A percentile compares a stretch with the other conserved stretches of the same genome.
Evolutionary conservation across 2,797 vertebrate genomes (phyloP).

Genomic region (Acanthurus tractus): DNA sequence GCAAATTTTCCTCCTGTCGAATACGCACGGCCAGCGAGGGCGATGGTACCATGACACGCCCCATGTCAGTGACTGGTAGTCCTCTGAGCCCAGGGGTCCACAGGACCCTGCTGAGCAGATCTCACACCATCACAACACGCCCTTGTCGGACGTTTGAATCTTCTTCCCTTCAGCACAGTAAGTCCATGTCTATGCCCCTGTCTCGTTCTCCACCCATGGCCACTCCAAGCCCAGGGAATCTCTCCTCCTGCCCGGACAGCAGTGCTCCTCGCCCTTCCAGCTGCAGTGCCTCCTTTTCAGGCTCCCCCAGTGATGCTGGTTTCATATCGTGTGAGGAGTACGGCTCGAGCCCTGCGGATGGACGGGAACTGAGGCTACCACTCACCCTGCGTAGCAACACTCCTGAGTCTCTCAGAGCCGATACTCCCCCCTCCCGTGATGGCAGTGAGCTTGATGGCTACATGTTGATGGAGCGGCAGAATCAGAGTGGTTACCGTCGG

Average conservation of each 20-base stretch:
- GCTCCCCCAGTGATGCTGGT: conserved; percentile 93
- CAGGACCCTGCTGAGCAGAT: conserved; percentile 90
- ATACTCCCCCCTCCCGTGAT: conserved; percentile 91
- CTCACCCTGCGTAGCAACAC: conserved; percentile 91
- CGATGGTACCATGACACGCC: conserved; percentile 89
- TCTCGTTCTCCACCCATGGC: conserved; percentile 90
- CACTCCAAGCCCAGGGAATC: conserved; percentile 86
- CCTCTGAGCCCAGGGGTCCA: conserved; percentile 91
- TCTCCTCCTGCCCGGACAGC: conserved; percentile 90
- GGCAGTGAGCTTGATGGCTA: conserved; percentile 90
- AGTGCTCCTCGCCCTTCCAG: conserved; percentile 90
- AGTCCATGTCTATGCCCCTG: conserved; percentile 95
- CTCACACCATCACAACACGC: conserved; percentile 88
- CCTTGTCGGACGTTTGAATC: conserved; percentile 84
- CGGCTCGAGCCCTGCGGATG: conserved; percentile 91
- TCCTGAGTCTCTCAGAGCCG: conserved; percentile 90
- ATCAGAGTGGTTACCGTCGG: conserved; percentile 78
- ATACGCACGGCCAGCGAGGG: conserved; percentile 96
- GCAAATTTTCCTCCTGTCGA: conserved; percentile 89
- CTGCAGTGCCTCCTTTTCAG: conserved; percentile 92
- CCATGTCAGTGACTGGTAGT: conserved; percentile 89
- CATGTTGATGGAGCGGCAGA: conserved; percentile 93
- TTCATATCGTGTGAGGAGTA: conserved; percentile 97
- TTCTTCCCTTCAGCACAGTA: conserved; percentile 90
- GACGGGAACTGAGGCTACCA: conserved; percentile 82